Evolutionary conservation across 2,888 invertebrate species (phyloP), one percentile per base, ranked within the genome.

Genomic region (Spodoptera exigua): DNA sequence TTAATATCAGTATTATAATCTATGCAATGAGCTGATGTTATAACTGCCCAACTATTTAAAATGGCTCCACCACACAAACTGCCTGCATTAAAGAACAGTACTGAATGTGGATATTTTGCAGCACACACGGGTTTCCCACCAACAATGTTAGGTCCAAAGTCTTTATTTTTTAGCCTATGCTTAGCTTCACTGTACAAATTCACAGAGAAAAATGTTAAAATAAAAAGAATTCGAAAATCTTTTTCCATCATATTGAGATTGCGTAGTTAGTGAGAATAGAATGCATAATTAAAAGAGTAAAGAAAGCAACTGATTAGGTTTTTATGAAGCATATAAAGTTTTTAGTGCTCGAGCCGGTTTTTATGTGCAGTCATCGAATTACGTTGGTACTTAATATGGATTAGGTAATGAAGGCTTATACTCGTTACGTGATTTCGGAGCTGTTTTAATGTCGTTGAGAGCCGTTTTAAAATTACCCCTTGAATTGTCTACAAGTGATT

Each of bases 21-120:
- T 18, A 92, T 84, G 53, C 92, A 92, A 66, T 92, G 92, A 0
- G 87, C 92, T 1, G 91, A 84, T 0, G 92, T 89, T 14, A 91
- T 64, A 2, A 91, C 47, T 2, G 82, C 65, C 84, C 88, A 90
- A 37, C 86, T 88, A 46, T 86, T 87, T 1, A 92, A 5, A 7
- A 92, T 87, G 0, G 80, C 83, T 0, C 89, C 91, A 5, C 87
- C 87, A 60, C 92, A 92, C 36, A 91, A 62, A 0, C 82, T 61
- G 0, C 88, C 90, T 7, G 63, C 52, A 61, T 91, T 92, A 36
- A 84, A 88, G 45, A 92, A 80, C 59, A 89, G 84, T 0, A 82
- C 86, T 1, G 86, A 78, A 46, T 76, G 85, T 0, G 92, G 91
- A 52, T 81, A 88, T 1, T 52, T 57, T 12, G 83, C 80, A 13